These are phyloP conservation scores for Drosophila conformis DNA, from an alignment of 2,888 invertebrate genomes.

Conservation along the genomic window DNA sequence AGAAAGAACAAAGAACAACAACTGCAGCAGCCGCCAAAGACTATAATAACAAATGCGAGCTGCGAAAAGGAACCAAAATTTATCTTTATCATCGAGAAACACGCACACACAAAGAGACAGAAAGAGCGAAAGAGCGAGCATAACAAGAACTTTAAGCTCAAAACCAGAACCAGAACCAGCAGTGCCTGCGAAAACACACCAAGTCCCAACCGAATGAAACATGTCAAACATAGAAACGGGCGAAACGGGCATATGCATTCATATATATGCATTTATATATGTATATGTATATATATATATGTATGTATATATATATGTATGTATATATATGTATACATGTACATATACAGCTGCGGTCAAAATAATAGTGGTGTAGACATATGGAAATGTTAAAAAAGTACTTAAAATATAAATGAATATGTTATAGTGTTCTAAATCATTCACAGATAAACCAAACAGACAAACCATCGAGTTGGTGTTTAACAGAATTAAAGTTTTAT, in stretches of 20 bases:
- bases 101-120: slow-evolving; percentile 11
- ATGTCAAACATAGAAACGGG: slow-evolving; percentile 23
- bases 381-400: not conserved
- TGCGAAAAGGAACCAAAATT: slow-evolving; percentile 32
- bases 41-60: slow-evolving; percentile 33
- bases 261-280: not conserved
- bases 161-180: slow-evolving; percentile 20
- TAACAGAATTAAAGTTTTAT: not conserved
- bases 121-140: slow-evolving; percentile 9
- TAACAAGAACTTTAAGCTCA: slow-evolving; percentile 15
- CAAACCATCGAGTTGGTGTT: not conserved
- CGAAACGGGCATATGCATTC: not conserved
- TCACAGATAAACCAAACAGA: not conserved
- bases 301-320: no score
- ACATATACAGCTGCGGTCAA: not conserved
- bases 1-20: slow-evolving; percentile 39
- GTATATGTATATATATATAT: not conserved
- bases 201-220: slow-evolving; percentile 41
- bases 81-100: slow-evolving; percentile 30
- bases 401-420: not conserved
- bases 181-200: not conserved
- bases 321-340: no score
- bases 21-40: slow-evolving; percentile 20
- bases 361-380: not conserved
- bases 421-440: not conserved